A percentile compares a stretch with the other conserved stretches of the same genome.
Evolutionary conservation across 2,113 vertebrate species (phyloP).

Genomic region (Daboia siamensis): DNA sequence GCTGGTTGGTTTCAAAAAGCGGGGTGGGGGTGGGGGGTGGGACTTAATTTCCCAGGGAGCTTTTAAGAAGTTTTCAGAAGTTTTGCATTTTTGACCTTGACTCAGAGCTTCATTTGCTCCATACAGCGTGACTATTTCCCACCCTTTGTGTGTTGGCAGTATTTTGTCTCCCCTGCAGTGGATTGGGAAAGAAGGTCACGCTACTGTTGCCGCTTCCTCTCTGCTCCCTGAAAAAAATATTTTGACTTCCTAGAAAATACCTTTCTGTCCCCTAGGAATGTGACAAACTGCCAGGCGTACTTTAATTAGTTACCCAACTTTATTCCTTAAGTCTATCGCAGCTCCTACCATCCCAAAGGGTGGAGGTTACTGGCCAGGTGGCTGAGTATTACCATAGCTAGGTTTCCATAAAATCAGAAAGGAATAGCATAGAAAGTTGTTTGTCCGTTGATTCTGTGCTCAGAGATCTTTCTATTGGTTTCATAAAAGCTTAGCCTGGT

Average conservation of each 20-base stretch:
- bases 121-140: neutral
- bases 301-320: neutral
- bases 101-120: neutral
- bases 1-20: neutral
- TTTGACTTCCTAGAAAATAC: neutral
- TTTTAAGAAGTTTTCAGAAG: neutral
- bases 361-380: neutral
- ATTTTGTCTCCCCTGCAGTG: neutral
- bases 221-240: neutral
- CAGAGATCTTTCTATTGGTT: neutral
- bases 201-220: neutral
- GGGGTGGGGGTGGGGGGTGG: too few relatives aligned
- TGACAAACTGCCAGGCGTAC: neutral
- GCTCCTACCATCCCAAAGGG: neutral
- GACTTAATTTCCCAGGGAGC: neutral
- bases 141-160: neutral
- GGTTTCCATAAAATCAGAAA: neutral
- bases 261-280: too few relatives aligned
- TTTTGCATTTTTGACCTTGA: neutral
- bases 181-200: neutral
- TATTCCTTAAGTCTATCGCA: neutral
- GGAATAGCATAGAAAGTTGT: neutral
- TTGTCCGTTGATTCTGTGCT: neutral
- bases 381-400: neutral
- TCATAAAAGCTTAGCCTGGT: neutral